phyloP scores from a whole-genome alignment of 2,113 vertebrate species.

The Pomatorhinus ruficollis region DNA sequence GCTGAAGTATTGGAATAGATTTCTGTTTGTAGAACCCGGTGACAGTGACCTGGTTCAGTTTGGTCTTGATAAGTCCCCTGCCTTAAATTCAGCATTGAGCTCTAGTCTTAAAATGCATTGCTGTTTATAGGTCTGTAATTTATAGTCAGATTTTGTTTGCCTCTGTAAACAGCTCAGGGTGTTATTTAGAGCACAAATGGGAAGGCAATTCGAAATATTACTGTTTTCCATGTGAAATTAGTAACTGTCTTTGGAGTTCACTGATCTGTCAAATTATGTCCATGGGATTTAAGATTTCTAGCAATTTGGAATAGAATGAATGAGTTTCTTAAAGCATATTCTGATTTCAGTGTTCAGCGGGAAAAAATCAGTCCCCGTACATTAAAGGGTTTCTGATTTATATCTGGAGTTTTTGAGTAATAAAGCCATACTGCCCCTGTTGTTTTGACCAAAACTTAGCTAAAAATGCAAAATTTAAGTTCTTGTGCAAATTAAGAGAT shows the following conservation, averaged over 20 bases:
- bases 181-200: background rate
- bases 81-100: background rate
- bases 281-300: background rate
- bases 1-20: background rate
- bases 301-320: background rate
- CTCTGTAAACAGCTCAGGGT: background rate
- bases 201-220: background rate
- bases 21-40: background rate
- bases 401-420: background rate
- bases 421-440: rapidly evolving
- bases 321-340: background rate
- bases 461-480: background rate
- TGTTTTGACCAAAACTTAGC: background rate
- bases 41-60: background rate
- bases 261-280: background rate
- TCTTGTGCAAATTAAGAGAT: background rate
- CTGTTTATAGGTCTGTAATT: background rate
- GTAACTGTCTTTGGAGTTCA: background rate
- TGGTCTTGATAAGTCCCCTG: background rate
- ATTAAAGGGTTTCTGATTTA: background rate
- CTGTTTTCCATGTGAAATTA: background rate
- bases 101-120: background rate
- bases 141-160: background rate
- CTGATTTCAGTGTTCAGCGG: background rate
- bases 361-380: background rate